A percentile compares a stretch with the other conserved stretches of the same genome.
These are phyloP conservation scores for Pachymerium ferrugineum DNA, from an alignment of 2,888 invertebrate genomes.

Conservation along the genomic window DNA sequence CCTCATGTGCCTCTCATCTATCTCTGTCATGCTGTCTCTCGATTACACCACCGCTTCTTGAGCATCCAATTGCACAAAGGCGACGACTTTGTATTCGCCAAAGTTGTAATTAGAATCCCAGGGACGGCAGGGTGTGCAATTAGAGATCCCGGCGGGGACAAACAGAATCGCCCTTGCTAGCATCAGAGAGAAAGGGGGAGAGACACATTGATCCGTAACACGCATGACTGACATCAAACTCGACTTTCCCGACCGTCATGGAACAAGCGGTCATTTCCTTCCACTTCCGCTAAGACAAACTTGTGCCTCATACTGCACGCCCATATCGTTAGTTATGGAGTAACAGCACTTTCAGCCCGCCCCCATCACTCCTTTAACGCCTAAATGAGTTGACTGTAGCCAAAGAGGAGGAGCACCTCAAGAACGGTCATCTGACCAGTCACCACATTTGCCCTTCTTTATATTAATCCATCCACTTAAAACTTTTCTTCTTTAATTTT, in stretches of 20 bases:
- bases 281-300: neutral
- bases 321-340: neutral
- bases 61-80: conserved; percentile 28
- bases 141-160: neutral
- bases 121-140: conserved; percentile 7
- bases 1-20: conserved; percentile 27
- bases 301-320: neutral
- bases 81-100: conserved; percentile 19
- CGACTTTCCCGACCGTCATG: neutral
- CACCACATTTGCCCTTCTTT: neutral
- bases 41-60: conserved; percentile 29
- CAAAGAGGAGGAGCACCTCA: conserved; percentile 4
- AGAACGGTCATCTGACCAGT: neutral
- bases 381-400: neutral
- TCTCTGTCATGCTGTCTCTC: conserved; percentile 30
- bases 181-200: neutral
- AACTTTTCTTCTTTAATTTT: too few species aligned
- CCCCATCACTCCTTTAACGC: neutral
- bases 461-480: neutral
- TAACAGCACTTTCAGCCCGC: neutral
- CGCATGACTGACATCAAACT: conserved; percentile 29
- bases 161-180: neutral
- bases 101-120: conserved; percentile 28
- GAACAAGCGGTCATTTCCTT: conserved; percentile 13
- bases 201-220: conserved; percentile 26